Evolutionary conservation across 2,113 vertebrate species (phyloP).

Genomic region (Nematolebias whitei): DNA sequence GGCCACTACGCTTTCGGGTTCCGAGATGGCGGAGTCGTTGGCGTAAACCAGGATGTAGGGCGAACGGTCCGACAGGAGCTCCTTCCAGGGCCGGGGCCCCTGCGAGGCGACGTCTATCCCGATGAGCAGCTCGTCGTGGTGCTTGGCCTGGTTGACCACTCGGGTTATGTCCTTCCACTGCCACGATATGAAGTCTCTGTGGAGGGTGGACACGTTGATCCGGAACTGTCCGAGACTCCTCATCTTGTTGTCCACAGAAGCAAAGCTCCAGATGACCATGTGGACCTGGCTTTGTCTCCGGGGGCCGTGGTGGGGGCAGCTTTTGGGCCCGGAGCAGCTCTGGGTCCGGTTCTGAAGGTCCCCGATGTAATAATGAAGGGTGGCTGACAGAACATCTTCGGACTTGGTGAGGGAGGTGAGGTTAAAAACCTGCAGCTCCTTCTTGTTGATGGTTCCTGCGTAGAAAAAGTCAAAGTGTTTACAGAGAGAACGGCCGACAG

Average conservation of each 20-base stretch:
- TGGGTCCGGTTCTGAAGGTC: constrained; percentile 76
- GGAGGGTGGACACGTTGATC: constrained; percentile 79
- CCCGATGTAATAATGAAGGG: constrained; percentile 86
- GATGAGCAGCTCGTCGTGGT: constrained; percentile 83
- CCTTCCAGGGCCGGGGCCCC: constrained; percentile 71
- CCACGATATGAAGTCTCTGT: constrained; percentile 84
- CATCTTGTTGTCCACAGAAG: constrained; percentile 72
- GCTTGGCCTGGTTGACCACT: constrained; percentile 84
- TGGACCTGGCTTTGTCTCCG: constrained; percentile 77
- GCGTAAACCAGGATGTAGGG: constrained; percentile 95
- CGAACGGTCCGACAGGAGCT: constrained; percentile 71
- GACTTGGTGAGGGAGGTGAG: constrained; percentile 91
- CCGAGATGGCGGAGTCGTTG: constrained; percentile 92
- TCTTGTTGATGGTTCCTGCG: constrained; percentile 80
- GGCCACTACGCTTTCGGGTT: constrained; percentile 88
- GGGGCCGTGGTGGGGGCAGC: constrained; percentile 63
- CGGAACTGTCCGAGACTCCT: constrained; percentile 81
- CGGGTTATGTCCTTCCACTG: constrained; percentile 91
- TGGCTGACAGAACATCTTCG: constrained; percentile 91
- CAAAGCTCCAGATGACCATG: constrained; percentile 86
- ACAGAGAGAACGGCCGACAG: not conserved
- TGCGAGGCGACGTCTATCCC: constrained; percentile 81
- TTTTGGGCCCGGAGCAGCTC: constrained; percentile 65
- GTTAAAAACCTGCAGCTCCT: constrained; percentile 88
- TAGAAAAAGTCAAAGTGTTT: constrained; percentile 12